Evolutionary conservation across 2,888 invertebrate species (phyloP).

Genomic region (Xanthorhoe designata): DNA sequence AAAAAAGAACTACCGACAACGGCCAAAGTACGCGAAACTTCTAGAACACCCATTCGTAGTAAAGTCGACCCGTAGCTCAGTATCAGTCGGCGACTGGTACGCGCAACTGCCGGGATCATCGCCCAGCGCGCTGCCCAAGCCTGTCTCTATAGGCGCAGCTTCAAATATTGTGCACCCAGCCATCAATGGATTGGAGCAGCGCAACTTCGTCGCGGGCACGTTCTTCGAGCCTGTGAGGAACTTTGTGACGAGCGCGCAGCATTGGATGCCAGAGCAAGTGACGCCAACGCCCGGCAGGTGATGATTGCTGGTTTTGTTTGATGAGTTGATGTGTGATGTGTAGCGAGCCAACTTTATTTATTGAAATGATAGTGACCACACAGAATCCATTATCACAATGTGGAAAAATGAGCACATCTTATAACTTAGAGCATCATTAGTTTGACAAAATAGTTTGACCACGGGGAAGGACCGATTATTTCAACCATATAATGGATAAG

Average conservation of each 20-base stretch:
- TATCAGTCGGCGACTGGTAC: conserved; percentile 95
- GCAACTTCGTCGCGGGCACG: conserved; percentile 73
- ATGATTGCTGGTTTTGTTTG: background rate
- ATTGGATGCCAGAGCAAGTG: conserved; percentile 74
- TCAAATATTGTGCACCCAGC: conserved; percentile 34
- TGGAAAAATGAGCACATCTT: no score
- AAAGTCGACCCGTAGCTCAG: conserved; percentile 89
- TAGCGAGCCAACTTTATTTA: no score
- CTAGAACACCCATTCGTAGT: conserved; percentile 95
- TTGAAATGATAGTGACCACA: no score
- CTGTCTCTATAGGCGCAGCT: conserved; percentile 51
- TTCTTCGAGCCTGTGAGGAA: conserved; percentile 67
- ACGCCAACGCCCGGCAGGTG: conserved; percentile 76
- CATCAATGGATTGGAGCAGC: conserved; percentile 52
- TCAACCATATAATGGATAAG: no score
- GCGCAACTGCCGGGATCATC: conserved; percentile 82
- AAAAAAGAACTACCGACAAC: conserved; percentile 96
- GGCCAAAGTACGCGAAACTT: conserved; percentile 97
- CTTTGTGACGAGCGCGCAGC: conserved; percentile 70
- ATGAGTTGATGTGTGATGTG: background rate
- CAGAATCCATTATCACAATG: no score
- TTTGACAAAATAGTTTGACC: no score
- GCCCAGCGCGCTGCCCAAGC: conserved; percentile 65
- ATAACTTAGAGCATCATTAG: no score
- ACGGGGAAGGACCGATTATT: no score